A percentile compares a stretch with the other conserved stretches of the same genome.
phyloP scores from a whole-genome alignment of 2,888 invertebrate species.

The Heliconius aoede region DNA sequence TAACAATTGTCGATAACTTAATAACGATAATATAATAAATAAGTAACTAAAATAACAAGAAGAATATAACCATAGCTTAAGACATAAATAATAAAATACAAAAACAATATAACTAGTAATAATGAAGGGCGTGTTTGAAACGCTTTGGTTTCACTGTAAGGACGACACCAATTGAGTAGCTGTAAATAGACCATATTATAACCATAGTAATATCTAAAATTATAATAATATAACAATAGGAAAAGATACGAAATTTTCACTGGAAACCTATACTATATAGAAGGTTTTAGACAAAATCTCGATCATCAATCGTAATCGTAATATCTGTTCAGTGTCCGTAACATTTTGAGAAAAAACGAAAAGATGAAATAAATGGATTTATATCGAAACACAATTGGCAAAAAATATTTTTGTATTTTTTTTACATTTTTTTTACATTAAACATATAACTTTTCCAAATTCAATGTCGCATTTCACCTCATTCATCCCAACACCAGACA shows the following conservation, averaged over 20 bases:
- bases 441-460: not conserved
- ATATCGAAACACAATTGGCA: not conserved
- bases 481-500: not conserved
- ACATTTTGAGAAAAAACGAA: constrained; percentile 39
- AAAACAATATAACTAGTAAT: constrained; percentile 18
- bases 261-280: constrained; percentile 26
- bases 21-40: not conserved
- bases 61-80: constrained; percentile 19
- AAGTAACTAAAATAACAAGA: constrained; percentile 2
- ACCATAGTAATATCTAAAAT: not conserved
- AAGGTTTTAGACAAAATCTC: constrained; percentile 39
- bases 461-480: not conserved
- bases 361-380: not conserved
- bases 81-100: constrained; percentile 12
- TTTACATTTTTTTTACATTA: not conserved
- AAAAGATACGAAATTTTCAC: constrained; percentile 35
- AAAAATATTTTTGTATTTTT: not conserved
- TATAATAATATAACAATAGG: not conserved
- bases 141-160: constrained; percentile 4
- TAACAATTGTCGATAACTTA: not conserved
- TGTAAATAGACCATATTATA: constrained; percentile 15
- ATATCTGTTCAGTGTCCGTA: constrained; percentile 8
- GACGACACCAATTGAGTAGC: constrained; percentile 17
- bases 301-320: constrained; percentile 2
- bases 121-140: not conserved